Evolutionary conservation across 2,888 invertebrate species (phyloP).

Genomic region (Cryptus armator): DNA sequence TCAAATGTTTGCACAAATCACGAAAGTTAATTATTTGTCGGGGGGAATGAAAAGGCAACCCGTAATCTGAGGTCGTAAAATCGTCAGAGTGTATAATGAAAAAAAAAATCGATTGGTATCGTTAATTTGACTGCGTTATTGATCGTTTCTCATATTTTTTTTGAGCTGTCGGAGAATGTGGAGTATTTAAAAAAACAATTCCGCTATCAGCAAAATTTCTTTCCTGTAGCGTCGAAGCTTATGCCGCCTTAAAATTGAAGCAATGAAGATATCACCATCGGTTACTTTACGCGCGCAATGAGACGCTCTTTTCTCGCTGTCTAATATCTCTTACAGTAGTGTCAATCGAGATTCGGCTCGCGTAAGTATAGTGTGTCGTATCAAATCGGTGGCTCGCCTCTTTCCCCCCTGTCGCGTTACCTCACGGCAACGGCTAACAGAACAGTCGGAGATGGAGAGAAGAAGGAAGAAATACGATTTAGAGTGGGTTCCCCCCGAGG

Average conservation of each 20-base stretch:
- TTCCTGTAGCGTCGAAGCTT: not conserved
- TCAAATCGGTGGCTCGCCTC: slow-evolving; percentile 22
- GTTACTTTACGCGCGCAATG: not conserved
- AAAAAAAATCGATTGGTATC: not conserved
- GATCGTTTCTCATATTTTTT: slow-evolving; percentile 1
- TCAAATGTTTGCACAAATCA: slow-evolving; percentile 12
- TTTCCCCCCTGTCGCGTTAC: slow-evolving; percentile 39
- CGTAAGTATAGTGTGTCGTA: slow-evolving; percentile 46
- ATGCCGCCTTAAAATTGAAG: not conserved
- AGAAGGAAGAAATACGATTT: slow-evolving; percentile 44
- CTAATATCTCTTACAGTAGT: slow-evolving; percentile 5
- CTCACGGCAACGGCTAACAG: slow-evolving; percentile 35
- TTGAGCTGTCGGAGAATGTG: not conserved
- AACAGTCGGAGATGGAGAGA: slow-evolving; percentile 23
- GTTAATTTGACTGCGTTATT: not conserved
- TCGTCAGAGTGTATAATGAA: not conserved
- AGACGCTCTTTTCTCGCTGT: slow-evolving; percentile 6
- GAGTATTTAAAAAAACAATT: not conserved
- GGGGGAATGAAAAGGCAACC: not conserved
- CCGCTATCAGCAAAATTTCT: not conserved
- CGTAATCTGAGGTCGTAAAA: slow-evolving; percentile 1
- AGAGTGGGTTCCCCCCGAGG: slow-evolving; percentile 52
- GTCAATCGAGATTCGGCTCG: slow-evolving; percentile 53
- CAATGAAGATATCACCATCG: not conserved
- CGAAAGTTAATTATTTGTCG: not conserved